Evolutionary conservation across 37 sponge, comb jelly and placozoan genomes (phyloP), one percentile per base, ranked within the genome.

Genomic region (Diacarnus erythraeanus): DNA sequence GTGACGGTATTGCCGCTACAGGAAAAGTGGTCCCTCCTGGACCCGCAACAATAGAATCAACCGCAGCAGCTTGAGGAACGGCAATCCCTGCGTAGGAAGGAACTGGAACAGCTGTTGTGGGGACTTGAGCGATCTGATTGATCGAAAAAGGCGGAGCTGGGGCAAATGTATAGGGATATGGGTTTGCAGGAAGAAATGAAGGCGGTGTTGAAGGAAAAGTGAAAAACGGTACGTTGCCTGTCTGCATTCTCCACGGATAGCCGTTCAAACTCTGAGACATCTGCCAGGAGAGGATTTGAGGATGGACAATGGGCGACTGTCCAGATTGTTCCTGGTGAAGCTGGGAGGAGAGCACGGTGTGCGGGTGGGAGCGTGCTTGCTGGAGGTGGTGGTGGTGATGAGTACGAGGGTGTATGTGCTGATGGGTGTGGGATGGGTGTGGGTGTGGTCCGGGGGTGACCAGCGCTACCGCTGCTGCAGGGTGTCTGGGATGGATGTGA

Each of bases 81-180:
- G 80, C 58, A 56, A 81, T 75, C 22, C 77, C 82, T 10, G 75
- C 41, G 36, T 79, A 80, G 6, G 80, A 79, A 1, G 86, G 80
- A 9, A 85, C 60, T 1, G 69, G 42, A 0, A 86, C 66, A 23
- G 84, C 30, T 37, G 72, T 57, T 31, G 80, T 70, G 56, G 74
- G 57, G 2, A 27, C 74, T 0, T 59, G 77, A 6, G 54, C 76
- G 4, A 80, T 58, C 20, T 81, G 87, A 51, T 59, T 80, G 31
- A 87, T 87, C 6, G 87, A 81, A 31, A 83, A 77, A 0, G 83
- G 79, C 26, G 81, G 65, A 69, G 77, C 81, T 12, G 88, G 88
- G n/a, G 88, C 88, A 88, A 88, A 88, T 38, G 83, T 88, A 68
- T 88, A 88, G 0, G 92, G 92, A 75, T 91, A 87, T 38, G 83